Percentiles rank a stretch among this genome's conserved stretches.
phyloP scores from a whole-genome alignment of 2,797 vertebrate species.

The Syngnathus rostellatus region DNA sequence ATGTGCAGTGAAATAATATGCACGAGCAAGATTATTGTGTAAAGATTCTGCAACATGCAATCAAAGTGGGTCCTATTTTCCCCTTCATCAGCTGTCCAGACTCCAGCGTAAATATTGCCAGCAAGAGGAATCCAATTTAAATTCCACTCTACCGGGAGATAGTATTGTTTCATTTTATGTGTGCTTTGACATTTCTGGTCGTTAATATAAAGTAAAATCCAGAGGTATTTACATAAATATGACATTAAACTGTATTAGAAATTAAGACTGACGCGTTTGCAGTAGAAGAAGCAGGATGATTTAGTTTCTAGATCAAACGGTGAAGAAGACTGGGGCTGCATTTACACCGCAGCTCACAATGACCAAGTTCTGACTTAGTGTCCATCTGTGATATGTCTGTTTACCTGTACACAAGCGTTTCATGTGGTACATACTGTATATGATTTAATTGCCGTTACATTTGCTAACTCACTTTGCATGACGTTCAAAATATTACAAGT shows the following conservation, averaged over 20 bases:
- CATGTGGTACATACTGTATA: not conserved
- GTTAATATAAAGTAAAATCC: constrained; percentile 76
- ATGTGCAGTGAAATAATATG: constrained; percentile 72
- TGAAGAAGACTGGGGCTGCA: constrained; percentile 27
- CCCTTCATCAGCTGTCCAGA: constrained; percentile 72
- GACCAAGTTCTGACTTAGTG: not conserved
- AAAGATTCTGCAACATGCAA: constrained; percentile 78
- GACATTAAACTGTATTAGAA: constrained; percentile 78
- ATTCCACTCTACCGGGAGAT: constrained; percentile 74
- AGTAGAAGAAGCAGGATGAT: constrained; percentile 52
- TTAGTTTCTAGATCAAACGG: constrained; percentile 64
- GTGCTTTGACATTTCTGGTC: constrained; percentile 80
- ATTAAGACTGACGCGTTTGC: constrained; percentile 75
- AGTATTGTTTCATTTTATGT: constrained; percentile 84
- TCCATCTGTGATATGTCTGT: not conserved
- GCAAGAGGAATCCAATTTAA: constrained; percentile 80
- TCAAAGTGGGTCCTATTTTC: constrained; percentile 75
- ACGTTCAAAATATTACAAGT: not conserved
- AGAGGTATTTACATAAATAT: constrained; percentile 82
- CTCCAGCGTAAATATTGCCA: constrained; percentile 60
- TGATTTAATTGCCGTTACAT: not conserved
- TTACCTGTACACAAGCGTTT: not conserved
- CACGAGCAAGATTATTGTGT: constrained; percentile 74
- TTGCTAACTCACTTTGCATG: not conserved
- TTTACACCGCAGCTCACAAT: not conserved